Base-by-base conservation (phyloP, 2,888 invertebrate genomes). In the Synanthedon tipuliformis region DNA sequence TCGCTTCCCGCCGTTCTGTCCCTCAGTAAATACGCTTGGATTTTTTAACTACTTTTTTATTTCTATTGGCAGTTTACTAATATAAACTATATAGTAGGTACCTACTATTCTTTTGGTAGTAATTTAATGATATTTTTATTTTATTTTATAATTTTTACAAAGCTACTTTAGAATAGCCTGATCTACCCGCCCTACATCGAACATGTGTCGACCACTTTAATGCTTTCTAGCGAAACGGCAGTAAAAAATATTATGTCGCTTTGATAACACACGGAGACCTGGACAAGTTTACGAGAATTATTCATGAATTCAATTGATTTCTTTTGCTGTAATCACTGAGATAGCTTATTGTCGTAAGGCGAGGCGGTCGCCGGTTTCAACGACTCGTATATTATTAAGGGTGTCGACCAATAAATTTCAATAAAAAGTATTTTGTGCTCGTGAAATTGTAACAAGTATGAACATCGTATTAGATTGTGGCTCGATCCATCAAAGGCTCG, bases 271-370 rank as follows among this genome's bases (percentile, higher is more conserved):
- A 34, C 2, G 34, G 34, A 34, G 67, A 57, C 62, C 60, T 56
- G 60, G 69, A 71, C 75, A 73, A 71, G 71, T 78, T 77, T 75
- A 50, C 40, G 73, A 72, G 75, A 82, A 81, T 79, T 82, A 84
- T 84, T 83, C 78, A 80, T 78, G 72, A 75, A 81, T 81, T 81
- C 80, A 74, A 81, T 81, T 75, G 80, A 77, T 78, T 80, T 81
- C 79, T 78, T 79, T 71, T 60, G 65, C 62, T 65, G 63, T 74
- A 54, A 81, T 79, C 74, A 59, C 58, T 52, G 59, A 52, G 65
- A 78, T 78, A 75, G 62, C 68, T 71, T 73, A 73, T 73, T 71
- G 66, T 69, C 48, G 48, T 52, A 18, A 23, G 40, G 51, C 45
- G 54, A 52, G 53, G 52, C 54, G 15, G 48, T 41, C 55, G 52